A percentile compares a stretch with the other conserved stretches of the same genome.
These are phyloP conservation scores for Alloplasta piceator DNA, from an alignment of 2,888 invertebrate genomes.

Conservation along the genomic window DNA sequence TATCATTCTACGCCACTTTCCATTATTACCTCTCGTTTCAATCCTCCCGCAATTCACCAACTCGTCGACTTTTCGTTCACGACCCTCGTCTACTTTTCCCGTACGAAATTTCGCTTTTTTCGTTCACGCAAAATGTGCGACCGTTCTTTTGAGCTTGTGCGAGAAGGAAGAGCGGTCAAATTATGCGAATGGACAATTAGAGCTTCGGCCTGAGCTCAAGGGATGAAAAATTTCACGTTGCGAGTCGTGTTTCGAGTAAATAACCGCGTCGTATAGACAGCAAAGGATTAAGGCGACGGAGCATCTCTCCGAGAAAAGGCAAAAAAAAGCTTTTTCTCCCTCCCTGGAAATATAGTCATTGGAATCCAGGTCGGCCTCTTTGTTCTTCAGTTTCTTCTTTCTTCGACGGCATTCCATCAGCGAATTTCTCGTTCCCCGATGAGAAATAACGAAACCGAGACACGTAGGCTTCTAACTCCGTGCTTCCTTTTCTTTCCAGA, in stretches of 20 bases:
- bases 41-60: slow-evolving; percentile 48
- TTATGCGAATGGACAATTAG: neutral
- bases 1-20: slow-evolving; percentile 72
- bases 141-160: too few species aligned
- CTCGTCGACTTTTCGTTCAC: slow-evolving; percentile 7
- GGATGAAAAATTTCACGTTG: slow-evolving; percentile 13
- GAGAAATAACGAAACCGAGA: slow-evolving; percentile 67
- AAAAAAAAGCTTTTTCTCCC: slow-evolving; percentile 10
- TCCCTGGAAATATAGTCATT: slow-evolving; percentile 35
- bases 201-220: slow-evolving; percentile 59
- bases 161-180: neutral
- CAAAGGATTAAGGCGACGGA: slow-evolving; percentile 75
- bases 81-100: slow-evolving; percentile 4
- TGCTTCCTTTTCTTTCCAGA: slow-evolving; percentile 55
- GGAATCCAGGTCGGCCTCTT: slow-evolving; percentile 70
- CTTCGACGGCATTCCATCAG: slow-evolving; percentile 60
- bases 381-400: slow-evolving; percentile 74
- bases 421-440: slow-evolving; percentile 31
- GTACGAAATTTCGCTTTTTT: too few species aligned
- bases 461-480: slow-evolving; percentile 65
- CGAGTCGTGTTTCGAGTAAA: slow-evolving; percentile 13
- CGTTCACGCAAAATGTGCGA: too few species aligned
- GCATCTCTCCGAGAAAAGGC: slow-evolving; percentile 32
- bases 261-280: slow-evolving; percentile 62
- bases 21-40: slow-evolving; percentile 67